These are phyloP conservation scores for Ornithoptera priamus DNA, from an alignment of 2,888 invertebrate species.

Conservation along the genomic window DNA sequence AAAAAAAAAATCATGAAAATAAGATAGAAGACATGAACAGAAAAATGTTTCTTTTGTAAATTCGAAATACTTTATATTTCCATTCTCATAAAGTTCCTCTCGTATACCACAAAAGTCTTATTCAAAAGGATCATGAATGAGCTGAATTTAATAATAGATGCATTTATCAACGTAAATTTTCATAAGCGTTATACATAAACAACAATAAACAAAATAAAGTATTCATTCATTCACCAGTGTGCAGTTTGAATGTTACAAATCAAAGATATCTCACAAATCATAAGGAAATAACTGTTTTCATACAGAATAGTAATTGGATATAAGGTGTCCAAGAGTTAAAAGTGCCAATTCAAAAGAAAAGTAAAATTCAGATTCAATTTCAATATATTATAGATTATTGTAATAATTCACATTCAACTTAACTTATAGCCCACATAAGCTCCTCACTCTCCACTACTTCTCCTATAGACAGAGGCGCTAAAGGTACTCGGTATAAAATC, in stretches of 20 bases:
- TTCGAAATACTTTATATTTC: constrained; percentile 25
- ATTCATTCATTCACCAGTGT: constrained; percentile 7
- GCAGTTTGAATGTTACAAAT: constrained; percentile 5
- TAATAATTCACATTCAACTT: constrained; percentile 80
- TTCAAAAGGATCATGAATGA: constrained; percentile 13
- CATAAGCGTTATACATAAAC: constrained; percentile 19
- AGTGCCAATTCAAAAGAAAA: constrained; percentile 77
- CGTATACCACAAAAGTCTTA: constrained; percentile 28
- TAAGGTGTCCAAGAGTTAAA: constrained; percentile 51
- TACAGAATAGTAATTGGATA: constrained; percentile 37
- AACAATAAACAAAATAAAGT: constrained; percentile 20
- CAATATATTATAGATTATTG: constrained; percentile 81
- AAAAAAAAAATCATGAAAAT: not conserved
- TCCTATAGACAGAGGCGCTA: constrained; percentile 75
- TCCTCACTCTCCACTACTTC: constrained; percentile 72
- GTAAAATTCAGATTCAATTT: constrained; percentile 79
- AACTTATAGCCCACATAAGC: constrained; percentile 79
- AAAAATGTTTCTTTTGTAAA: constrained; percentile 23
- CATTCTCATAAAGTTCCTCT: constrained; percentile 14
- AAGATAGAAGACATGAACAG: not conserved
- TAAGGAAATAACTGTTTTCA: constrained; percentile 5
- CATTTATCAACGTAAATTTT: constrained; percentile 6
- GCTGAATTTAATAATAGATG: constrained; percentile 7
- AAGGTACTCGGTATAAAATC: constrained; percentile 79
- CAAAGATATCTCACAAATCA: constrained; percentile 6